Evolutionary conservation across 2,113 vertebrate species (phyloP).

Genomic region (Crypturellus undulatus): DNA sequence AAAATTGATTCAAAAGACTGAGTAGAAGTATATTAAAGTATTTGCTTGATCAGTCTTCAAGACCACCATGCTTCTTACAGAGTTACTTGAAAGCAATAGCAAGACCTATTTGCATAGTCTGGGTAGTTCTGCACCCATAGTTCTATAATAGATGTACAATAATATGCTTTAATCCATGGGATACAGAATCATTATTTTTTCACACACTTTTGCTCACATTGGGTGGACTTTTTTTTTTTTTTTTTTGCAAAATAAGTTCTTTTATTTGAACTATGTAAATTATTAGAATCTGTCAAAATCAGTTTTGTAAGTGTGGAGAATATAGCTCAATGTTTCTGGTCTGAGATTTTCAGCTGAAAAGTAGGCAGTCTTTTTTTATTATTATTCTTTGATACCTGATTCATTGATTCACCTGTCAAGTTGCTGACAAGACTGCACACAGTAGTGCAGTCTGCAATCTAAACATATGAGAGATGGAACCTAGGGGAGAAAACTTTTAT

Average conservation of each 20-base stretch:
- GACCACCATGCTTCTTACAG: background rate
- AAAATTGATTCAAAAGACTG: background rate
- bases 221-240: background rate
- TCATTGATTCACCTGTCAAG: background rate
- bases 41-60: background rate
- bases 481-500: background rate
- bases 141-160: background rate
- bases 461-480: background rate
- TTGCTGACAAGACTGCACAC: background rate
- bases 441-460: background rate
- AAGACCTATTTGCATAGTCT: rapidly evolving
- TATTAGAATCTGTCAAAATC: background rate
- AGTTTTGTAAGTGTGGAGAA: background rate
- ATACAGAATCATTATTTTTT: background rate
- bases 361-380: background rate
- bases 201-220: rapidly evolving
- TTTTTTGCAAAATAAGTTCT: background rate
- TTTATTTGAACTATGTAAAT: background rate
- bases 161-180: background rate
- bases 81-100: background rate
- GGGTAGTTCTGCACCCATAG: no score
- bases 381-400: background rate
- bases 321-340: background rate
- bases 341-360: background rate
- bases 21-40: background rate